Base-by-base conservation (phyloP, 2,888 invertebrate species). In the Phymatocera aterrima region DNA sequence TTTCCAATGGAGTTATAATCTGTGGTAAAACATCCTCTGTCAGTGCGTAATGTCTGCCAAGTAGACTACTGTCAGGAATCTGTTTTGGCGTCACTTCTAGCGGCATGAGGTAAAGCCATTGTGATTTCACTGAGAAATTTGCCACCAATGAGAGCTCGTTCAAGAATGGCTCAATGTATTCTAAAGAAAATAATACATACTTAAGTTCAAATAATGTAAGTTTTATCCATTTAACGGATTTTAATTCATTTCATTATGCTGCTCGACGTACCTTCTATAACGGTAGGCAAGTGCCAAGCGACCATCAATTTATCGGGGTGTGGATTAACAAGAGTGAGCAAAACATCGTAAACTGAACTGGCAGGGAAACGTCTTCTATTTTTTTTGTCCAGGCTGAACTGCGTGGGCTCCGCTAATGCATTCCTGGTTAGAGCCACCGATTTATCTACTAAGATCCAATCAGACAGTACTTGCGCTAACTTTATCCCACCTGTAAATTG, bases 1-100 rank as follows among this genome's bases (percentile, higher is more conserved):
- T 96, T 87, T 98, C 98, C 80, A 98, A 92, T 0, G 96, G 95
- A 0, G 97, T 97, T 74, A 98, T 95, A 60, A 97, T 93, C 80
- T 95, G 94, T 0, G 96, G 97, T 79, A 98, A 91, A 28, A 95
- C 93, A 24, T 94, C 94, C 84, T 94, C 94, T 4, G 93, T 91
- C 34, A 97, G 91, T 0, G 94, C 94, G 85, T 92, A 95, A 84
- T 94, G 94, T 1, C 93, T 92, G 0, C 92, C 93, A 21, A 92
- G 87, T 65, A 88, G 87, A 46, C 91, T 90, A 51, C 88, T 85
- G 80, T 92, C 93, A 1, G 86, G 84, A 10, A 95, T 93, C 90
- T 94, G 93, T 84, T 92, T 93, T 0, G 96, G 94, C 79, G 93
- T 93, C 6, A 96, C 95, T 79, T 96, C 95, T 77, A 98, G 92